Evolutionary conservation across 2,888 invertebrate genomes (phyloP).

Genomic region (Yponomeuta plumbellus): DNA sequence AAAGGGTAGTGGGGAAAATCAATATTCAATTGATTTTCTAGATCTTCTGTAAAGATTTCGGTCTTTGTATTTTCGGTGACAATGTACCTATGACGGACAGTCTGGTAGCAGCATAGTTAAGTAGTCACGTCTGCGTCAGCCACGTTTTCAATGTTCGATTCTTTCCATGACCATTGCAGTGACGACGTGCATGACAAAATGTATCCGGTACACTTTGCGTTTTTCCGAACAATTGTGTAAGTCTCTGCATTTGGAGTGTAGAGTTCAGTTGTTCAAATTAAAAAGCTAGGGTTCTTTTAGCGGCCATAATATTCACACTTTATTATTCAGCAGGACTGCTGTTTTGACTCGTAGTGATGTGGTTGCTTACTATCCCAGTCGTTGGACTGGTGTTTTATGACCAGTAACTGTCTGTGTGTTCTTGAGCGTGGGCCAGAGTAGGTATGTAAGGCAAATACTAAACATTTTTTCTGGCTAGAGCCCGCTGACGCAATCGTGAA

Average conservation of each 20-base stretch:
- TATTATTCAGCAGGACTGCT: too few relatives aligned
- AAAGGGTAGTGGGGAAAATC: too few relatives aligned
- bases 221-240: neutral
- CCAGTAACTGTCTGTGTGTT: constrained; percentile 34
- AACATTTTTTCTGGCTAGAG: neutral
- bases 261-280: neutral
- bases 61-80: neutral
- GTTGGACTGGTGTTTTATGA: constrained; percentile 20
- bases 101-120: neutral
- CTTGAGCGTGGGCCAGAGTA: constrained; percentile 29
- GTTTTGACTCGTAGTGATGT: neutral
- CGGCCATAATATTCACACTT: too few relatives aligned
- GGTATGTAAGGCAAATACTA: neutral
- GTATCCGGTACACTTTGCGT: neutral
- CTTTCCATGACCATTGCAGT: neutral
- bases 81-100: neutral
- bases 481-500: neutral
- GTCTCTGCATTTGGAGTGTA: neutral
- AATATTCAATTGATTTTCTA: neutral
- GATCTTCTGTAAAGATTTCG: neutral
- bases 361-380: neutral
- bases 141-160: neutral
- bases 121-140: neutral
- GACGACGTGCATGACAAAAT: neutral
- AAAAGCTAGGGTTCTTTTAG: too few relatives aligned